A percentile compares a stretch with the other conserved stretches of the same genome.
phyloP scores from a whole-genome alignment of 2,888 invertebrate species.

The Drosophila paramelanica region DNA sequence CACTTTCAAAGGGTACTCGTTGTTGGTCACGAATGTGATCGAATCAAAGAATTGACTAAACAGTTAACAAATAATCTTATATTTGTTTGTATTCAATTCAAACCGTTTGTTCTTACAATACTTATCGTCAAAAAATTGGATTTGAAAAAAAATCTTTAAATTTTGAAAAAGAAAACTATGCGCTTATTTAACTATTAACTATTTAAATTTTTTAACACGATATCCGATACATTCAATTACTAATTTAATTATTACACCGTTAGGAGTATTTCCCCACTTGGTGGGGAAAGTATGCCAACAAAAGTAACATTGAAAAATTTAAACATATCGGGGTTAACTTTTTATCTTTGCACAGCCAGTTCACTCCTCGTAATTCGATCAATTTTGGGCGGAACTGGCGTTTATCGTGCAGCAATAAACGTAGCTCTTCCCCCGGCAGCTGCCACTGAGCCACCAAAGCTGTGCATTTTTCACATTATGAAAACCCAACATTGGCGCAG shows the following conservation, averaged over 20 bases:
- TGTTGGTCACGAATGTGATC: not conserved
- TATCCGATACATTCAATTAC: no score
- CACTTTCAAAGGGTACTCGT: not conserved
- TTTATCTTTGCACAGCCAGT: conserved; percentile 17
- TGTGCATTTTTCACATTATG: conserved; percentile 60
- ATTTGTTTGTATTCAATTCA: no score
- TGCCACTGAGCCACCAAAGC: not conserved
- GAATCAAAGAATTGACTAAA: no score
- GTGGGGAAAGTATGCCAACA: conserved; percentile 17
- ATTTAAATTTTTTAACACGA: no score
- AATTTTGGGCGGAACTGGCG: conserved; percentile 58
- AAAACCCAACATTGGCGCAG: conserved; percentile 53
- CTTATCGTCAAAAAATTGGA: no score
- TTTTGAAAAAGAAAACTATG: no score
- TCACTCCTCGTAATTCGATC: conserved; percentile 41
- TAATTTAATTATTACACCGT: no score
- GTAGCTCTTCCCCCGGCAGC: not conserved
- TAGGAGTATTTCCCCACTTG: not conserved
- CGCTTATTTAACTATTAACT: no score
- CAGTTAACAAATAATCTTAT: no score
- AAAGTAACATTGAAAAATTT: conserved; percentile 11
- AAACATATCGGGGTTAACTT: conserved; percentile 19
- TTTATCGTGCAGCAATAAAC: conserved; percentile 52
- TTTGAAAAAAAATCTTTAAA: no score
- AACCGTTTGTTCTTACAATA: no score